A percentile compares a stretch with the other conserved stretches of the same genome.
Evolutionary conservation across 1,140 invertebrate genomes (phyloP).

Genomic region (Homalodisca vitripennis): DNA sequence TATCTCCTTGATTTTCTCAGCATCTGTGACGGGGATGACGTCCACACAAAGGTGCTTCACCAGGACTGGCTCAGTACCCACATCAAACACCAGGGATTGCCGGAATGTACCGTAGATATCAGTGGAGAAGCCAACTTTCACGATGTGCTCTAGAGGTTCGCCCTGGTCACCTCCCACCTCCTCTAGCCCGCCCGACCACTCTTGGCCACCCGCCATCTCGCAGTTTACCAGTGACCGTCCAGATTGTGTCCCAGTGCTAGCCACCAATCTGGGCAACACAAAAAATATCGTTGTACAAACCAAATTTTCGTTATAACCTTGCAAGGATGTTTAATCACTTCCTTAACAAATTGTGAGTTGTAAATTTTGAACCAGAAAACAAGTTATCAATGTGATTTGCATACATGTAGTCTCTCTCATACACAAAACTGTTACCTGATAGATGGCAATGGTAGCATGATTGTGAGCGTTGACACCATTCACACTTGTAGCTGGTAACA

Average conservation of each 20-base stretch:
- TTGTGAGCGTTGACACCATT: too few relatives aligned
- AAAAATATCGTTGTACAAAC: too few relatives aligned
- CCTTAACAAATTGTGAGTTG: too few relatives aligned
- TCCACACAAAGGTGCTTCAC: constrained; percentile 75
- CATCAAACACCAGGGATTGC: constrained; percentile 78
- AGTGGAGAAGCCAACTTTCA: constrained; percentile 69
- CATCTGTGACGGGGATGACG: constrained; percentile 67
- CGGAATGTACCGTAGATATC: constrained; percentile 78
- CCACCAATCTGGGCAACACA: constrained; percentile 1
- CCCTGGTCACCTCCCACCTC: constrained; percentile 45
- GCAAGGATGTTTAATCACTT: too few relatives aligned
- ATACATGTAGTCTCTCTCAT: too few relatives aligned
- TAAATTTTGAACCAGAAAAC: too few relatives aligned
- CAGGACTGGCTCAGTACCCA: constrained; percentile 68
- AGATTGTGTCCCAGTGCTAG: not conserved
- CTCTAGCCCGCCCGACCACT: constrained; percentile 51
- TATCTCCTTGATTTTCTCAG: constrained; percentile 66
- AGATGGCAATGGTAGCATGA: too few relatives aligned
- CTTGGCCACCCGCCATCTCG: constrained; percentile 54
- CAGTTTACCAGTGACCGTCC: constrained; percentile 34
- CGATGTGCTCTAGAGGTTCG: constrained; percentile 53
- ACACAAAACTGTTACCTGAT: too few relatives aligned
- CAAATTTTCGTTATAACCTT: too few relatives aligned
- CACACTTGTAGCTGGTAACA: too few relatives aligned
- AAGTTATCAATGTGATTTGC: too few relatives aligned